Conservation (phyloP, 2,797 vertebrate species). For the Lacerta agilis region DNA sequence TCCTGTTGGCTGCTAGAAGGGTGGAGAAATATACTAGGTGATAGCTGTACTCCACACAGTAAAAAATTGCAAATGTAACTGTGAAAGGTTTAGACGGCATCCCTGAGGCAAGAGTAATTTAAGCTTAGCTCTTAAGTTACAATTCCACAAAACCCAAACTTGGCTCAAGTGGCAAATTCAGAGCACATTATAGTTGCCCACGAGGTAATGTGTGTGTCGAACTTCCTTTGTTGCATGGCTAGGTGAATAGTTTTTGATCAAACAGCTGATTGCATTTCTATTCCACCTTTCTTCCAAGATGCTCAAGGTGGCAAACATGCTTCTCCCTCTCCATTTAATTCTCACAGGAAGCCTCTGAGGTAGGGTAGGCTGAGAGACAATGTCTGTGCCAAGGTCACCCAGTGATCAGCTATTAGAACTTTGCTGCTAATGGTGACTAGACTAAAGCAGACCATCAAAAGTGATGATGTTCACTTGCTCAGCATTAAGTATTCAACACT, state of each 20-base stretch:
- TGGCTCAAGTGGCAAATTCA: neutral
- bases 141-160: neutral
- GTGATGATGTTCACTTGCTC: neutral
- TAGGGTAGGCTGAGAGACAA: too few species aligned
- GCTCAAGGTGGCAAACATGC: neutral
- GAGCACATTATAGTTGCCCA: neutral
- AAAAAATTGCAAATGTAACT: neutral
- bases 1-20: neutral
- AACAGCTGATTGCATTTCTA: neutral
- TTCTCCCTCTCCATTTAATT: neutral
- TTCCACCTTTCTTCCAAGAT: neutral
- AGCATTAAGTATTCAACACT: neutral
- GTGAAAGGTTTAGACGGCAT: neutral
- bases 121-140: neutral
- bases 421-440: neutral
- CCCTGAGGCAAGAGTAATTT: neutral
- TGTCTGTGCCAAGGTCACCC: too few species aligned
- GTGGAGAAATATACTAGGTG: neutral
- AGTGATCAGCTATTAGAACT: neutral
- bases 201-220: neutral
- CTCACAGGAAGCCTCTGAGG: neutral
- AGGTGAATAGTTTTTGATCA: neutral
- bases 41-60: neutral
- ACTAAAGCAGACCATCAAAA: neutral
- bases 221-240: neutral